Base-by-base conservation (phyloP, 2,888 invertebrate species). In the Andrena praecox region DNA sequence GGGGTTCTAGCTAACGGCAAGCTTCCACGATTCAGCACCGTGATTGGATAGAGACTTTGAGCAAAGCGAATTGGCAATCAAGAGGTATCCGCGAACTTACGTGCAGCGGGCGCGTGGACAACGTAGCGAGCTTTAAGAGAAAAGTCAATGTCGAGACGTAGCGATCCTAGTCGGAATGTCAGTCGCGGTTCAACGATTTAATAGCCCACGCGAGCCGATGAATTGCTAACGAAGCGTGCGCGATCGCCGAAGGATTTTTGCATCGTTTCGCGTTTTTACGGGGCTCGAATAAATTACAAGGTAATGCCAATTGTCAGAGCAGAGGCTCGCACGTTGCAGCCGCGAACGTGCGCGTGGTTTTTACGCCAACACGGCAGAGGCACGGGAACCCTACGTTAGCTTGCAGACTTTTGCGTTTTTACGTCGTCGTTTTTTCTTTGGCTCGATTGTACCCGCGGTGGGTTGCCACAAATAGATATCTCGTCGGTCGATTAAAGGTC, bases 151-250 rank as follows among this genome's bases (percentile, higher is more conserved):
- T 63, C 20, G 63, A 63, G 20, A 42, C n/a, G 31, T 16, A 12
- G 31, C 56, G 50, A 50, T 33, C 27, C 1, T 52, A 3, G n/a
- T 31, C 16, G 12, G 12, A 48, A 5, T 27, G n/a, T 42, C 48
- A 67, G 27, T 68, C 16, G 4, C 48, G 52, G 73, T 60, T 50
- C 50, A 60, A 60, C 24, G 33, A 60, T 67, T 74, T 24, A 85
- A 89, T 89, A 82, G 80, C 82, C 54, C 73, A 10, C 8, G 50
- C 8, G 33, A 42, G 24, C 0, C n/a, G 29, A 42, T 77, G 63
- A 77, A 77, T 77, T 27, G 63, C 63, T 77, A 64, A 77, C 54
- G 35, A 68, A 56, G 31, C n/a, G 20, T 31, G 35, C 62, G 8
- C 7, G 62, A 27, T n/a, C 52, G 8, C 33, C 3, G 27, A 16